phyloP scores from a whole-genome alignment of 2,797 vertebrate species.

The Bradypus variegatus region DNA sequence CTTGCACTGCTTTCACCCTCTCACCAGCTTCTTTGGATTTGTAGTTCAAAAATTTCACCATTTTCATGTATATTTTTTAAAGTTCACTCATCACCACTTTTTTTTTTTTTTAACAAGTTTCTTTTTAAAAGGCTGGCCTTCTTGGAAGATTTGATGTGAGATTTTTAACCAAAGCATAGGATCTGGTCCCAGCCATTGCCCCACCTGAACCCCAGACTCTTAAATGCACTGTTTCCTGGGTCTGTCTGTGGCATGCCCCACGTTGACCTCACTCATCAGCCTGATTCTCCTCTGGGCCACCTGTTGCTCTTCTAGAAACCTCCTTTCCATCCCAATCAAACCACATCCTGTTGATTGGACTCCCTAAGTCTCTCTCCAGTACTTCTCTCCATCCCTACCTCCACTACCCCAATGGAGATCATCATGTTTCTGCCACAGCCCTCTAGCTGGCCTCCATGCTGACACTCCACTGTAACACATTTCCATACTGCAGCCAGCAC shows the following conservation, averaged over 20 bases:
- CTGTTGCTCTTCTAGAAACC: neutral
- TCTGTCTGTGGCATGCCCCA: neutral
- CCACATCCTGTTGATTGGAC: neutral
- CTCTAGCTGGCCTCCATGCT: neutral
- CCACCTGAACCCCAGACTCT: neutral
- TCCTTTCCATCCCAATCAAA: neutral
- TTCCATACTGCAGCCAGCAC: neutral
- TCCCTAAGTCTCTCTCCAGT: neutral
- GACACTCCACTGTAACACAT: neutral
- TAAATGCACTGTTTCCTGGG: neutral
- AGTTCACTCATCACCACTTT: neutral
- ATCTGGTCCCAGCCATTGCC: neutral
- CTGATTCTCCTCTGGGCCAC: neutral
- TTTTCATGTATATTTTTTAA: neutral
- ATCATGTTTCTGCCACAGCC: neutral
- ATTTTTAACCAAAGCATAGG: neutral
- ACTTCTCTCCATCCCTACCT: neutral
- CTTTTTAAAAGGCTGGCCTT: conserved; percentile 2
- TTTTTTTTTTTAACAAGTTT: neutral
- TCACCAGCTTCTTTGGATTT: neutral
- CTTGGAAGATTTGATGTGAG: neutral
- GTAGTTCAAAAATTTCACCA: neutral
- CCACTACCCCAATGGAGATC: neutral
- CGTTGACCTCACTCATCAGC: neutral
- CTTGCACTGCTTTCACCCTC: neutral